phyloP scores from a whole-genome alignment of 2,888 invertebrate genomes.

The Pyralis farinalis region DNA sequence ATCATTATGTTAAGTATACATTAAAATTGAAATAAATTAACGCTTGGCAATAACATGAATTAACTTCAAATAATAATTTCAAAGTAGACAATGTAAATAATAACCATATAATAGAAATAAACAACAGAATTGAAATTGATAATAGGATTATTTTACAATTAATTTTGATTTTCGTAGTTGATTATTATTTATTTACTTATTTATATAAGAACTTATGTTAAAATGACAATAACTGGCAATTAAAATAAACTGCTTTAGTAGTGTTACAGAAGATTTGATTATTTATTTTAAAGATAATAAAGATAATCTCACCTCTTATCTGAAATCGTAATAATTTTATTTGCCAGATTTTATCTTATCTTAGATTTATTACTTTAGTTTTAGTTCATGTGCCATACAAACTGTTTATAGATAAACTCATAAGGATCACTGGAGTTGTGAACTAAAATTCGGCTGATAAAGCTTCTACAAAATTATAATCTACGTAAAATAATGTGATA shows the following conservation, averaged over 20 bases:
- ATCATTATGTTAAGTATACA: conserved; percentile 67
- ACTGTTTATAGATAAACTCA: conserved; percentile 41
- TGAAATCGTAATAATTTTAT: conserved; percentile 1
- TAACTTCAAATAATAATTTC: conserved; percentile 33
- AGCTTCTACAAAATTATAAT: conserved; percentile 64
- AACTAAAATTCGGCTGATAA: conserved; percentile 59
- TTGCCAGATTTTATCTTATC: conserved; percentile 21
- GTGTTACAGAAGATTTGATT: no score
- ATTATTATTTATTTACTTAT: conserved; percentile 12
- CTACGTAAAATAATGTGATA: conserved; percentile 79
- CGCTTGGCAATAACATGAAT: conserved; percentile 75
- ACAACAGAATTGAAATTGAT: conserved; percentile 3
- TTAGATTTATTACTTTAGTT: conserved; percentile 35
- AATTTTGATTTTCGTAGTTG: conserved; percentile 13
- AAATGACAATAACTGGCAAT: not conserved
- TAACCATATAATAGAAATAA: conserved; percentile 12
- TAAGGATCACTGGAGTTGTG: conserved; percentile 74
- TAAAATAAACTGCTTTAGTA: not conserved
- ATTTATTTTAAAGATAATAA: not conserved
- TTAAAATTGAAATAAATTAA: conserved; percentile 53
- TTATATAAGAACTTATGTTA: conserved; percentile 16
- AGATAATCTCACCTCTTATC: no score
- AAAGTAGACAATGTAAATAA: conserved; percentile 31
- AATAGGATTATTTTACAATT: conserved; percentile 13
- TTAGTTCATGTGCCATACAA: conserved; percentile 72